A percentile compares a stretch with the other conserved stretches of the same genome.
These are phyloP conservation scores for Bergia sp. DNA, from an alignment of 92 coral and sea anemone genomes.

Conservation along the genomic window DNA sequence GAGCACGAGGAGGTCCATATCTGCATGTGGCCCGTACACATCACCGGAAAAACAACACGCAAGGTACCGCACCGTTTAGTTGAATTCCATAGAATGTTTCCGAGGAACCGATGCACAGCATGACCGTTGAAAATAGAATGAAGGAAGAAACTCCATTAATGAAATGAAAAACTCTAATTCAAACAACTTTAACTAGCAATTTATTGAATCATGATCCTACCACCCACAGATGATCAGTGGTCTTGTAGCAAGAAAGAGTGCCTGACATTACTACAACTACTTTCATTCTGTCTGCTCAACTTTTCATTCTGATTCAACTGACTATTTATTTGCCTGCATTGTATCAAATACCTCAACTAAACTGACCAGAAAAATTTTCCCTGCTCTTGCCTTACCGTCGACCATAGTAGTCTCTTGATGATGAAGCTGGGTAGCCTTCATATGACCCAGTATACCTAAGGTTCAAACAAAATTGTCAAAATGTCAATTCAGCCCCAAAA, in stretches of 20 bases:
- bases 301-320: neutral
- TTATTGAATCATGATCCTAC: neutral
- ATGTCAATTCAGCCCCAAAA: neutral
- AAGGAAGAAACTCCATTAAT: slow-evolving; percentile 36
- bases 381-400: slow-evolving; percentile 52
- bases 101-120: slow-evolving; percentile 43
- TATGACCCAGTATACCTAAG: slow-evolving; percentile 69
- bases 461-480: too few relatives aligned
- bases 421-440: slow-evolving; percentile 81
- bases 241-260: neutral
- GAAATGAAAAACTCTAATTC: slow-evolving; percentile 2
- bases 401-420: slow-evolving; percentile 71
- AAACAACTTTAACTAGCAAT: neutral
- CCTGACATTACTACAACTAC: neutral
- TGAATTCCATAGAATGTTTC: slow-evolving; percentile 19
- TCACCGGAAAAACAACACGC: slow-evolving; percentile 46
- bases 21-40: slow-evolving; percentile 42
- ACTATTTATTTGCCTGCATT: neutral
- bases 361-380: neutral
- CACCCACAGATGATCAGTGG: neutral
- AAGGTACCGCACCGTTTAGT: slow-evolving; percentile 40
- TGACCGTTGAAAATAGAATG: slow-evolving; percentile 35
- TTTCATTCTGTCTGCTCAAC: neutral
- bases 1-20: slow-evolving; percentile 45
- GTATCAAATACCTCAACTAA: neutral